Percentiles rank a stretch among this genome's conserved stretches.
Evolutionary conservation across 2,888 invertebrate genomes (phyloP).

Genomic region (Strigamia crassipes): DNA sequence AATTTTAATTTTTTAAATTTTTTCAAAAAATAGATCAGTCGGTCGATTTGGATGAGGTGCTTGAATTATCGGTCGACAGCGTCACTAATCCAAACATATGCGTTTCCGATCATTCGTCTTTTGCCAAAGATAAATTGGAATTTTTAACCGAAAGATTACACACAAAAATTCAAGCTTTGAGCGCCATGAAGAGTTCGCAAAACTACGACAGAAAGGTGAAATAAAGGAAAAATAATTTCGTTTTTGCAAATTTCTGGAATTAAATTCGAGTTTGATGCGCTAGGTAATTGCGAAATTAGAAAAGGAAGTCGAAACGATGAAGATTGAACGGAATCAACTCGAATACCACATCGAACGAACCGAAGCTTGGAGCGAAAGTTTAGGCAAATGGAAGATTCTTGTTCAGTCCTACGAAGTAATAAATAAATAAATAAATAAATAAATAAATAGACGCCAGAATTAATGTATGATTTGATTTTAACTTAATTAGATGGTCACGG

Average conservation of each 20-base stretch:
- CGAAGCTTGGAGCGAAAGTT: conserved; percentile 86
- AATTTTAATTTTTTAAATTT: no score
- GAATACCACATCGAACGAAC: conserved; percentile 84
- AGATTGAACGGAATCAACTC: conserved; percentile 76
- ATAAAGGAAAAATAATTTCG: neutral
- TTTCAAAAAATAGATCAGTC: conserved; percentile 43
- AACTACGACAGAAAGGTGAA: conserved; percentile 75
- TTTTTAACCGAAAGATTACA: conserved; percentile 81
- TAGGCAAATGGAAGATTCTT: conserved; percentile 84
- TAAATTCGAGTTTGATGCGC: neutral
- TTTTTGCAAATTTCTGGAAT: neutral
- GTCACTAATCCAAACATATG: conserved; percentile 29
- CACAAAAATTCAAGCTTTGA: conserved; percentile 82
- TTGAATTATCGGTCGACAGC: neutral
- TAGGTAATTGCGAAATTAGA: conserved; percentile 74
- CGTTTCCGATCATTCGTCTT: conserved; percentile 75
- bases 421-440: conserved; percentile 47
- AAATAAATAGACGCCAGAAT: no score
- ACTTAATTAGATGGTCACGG: conserved; percentile 59
- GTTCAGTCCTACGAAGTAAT: conserved; percentile 80
- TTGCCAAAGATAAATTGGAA: conserved; percentile 78
- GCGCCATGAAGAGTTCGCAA: conserved; percentile 78
- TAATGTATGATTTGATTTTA: no score
- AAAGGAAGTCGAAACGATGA: conserved; percentile 80
- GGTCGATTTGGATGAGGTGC: conserved; percentile 47